These are phyloP conservation scores for Meles meles DNA, from an alignment of 2,113 vertebrate species.

Conservation along the genomic window DNA sequence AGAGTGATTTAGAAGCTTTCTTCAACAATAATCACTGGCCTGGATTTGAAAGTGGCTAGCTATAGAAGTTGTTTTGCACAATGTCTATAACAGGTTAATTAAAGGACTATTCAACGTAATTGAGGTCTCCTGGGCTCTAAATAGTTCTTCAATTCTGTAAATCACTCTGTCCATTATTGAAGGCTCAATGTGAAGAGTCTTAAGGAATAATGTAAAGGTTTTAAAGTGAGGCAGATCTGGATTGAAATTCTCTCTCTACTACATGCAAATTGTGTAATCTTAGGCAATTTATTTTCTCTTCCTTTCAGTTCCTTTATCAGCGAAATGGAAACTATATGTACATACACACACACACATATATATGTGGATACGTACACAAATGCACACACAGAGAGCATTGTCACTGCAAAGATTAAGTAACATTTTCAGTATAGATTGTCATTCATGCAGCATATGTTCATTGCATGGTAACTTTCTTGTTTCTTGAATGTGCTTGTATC, in stretches of 20 bases:
- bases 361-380: not conserved
- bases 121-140: not conserved
- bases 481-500: not conserved
- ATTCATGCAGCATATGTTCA: not conserved
- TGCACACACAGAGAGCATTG: not conserved
- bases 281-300: not conserved
- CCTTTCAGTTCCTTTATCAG: not conserved
- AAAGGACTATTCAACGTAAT: conserved; percentile 5
- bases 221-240: not conserved
- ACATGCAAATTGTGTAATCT: not conserved
- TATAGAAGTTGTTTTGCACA: not conserved
- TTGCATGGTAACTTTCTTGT: not conserved
- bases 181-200: not conserved
- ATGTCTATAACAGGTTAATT: conserved; percentile 26
- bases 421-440: not conserved
- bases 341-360: too few relatives aligned
- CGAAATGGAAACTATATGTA: not conserved
- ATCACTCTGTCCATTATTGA: not conserved
- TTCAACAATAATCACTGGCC: not conserved
- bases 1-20: not conserved
- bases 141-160: not conserved
- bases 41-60: conserved; percentile 24
- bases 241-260: not conserved
- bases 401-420: not conserved
- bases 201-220: not conserved